phyloP scores from a whole-genome alignment of 2,888 invertebrate genomes.

The Rhamnusium bicolor region DNA sequence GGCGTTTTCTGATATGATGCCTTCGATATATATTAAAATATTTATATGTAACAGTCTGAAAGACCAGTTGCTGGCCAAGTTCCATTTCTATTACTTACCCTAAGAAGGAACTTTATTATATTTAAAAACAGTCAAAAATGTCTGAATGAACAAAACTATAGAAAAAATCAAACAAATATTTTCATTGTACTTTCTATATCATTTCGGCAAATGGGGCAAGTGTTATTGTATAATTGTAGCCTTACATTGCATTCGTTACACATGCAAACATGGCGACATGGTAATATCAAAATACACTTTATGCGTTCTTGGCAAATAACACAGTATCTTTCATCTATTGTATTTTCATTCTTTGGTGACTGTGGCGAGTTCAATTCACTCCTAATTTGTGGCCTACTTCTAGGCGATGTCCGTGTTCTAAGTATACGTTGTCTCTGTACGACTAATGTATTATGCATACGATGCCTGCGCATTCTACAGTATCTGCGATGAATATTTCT shows the following conservation, averaged over 20 bases:
- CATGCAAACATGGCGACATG: conserved; percentile 75
- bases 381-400: conserved; percentile 5
- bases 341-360: conserved; percentile 8
- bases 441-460: not conserved
- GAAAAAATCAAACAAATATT: conserved; percentile 71
- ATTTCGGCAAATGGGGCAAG: conserved; percentile 74
- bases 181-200: conserved; percentile 74
- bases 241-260: conserved; percentile 73
- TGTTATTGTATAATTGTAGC: conserved; percentile 72
- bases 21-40: too few relatives aligned
- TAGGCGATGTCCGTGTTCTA: not conserved
- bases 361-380: not conserved
- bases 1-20: too few relatives aligned
- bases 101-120: too few relatives aligned
- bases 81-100: too few relatives aligned
- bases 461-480: conserved; percentile 30
- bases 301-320: conserved; percentile 75
- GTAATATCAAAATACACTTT: conserved; percentile 74
- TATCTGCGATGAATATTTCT: conserved; percentile 14
- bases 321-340: conserved; percentile 70
- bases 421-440: not conserved
- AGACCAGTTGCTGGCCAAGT: too few relatives aligned
- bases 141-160: too few relatives aligned
- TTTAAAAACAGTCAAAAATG: too few relatives aligned
- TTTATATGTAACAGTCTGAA: too few relatives aligned